Evolutionary conservation across 2,797 vertebrate species (phyloP), one percentile per base, ranked within the genome.

Genomic region (Synanceia verrucosa): DNA sequence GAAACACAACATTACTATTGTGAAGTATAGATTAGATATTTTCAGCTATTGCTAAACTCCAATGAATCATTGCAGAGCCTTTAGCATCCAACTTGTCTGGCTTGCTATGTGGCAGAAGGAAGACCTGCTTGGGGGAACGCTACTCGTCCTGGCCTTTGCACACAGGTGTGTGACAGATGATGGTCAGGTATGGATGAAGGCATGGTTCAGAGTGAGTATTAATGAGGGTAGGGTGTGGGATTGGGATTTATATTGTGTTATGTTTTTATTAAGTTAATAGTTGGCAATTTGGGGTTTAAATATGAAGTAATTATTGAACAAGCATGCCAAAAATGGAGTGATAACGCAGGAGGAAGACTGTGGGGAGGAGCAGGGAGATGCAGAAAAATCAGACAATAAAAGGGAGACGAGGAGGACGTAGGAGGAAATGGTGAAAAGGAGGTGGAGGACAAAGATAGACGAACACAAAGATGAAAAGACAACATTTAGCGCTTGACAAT

Each of bases 41-140:
- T 47, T 2, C 6, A 9, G 19, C 29, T 12, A 55, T 14, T 52
- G 12, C n/a, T 50, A 26, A 58, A 59, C 29, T 21, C 3, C 48
- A 16, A 67, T 37, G 8, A 52, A 60, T 55, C 10, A 46, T 10
- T 6, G 18, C 29, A 11, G 34, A 61, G 44, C n/a, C 47, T 3
- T 5, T 14, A 64, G 12, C 14, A 51, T 29, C 28, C 2, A 58
- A 37, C 31, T 31, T 12, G 91, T 89, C 48, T 91, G 93, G 74
- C 64, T 89, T 82, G 93, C 87, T 90, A 92, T 89, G 70, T 90
- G 88, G 88, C 87, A 83, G 89, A 91, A 83, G 18, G 91, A 89
- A 24, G 90, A 88, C 13, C 78, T 84, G 65, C 88, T 89, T 68
- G 90, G 80, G 70, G 84, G 85, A 81, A 91, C 65, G 11, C 81